A percentile compares a stretch with the other conserved stretches of the same genome.
These are phyloP conservation scores for Asbolus verrucosus DNA, from an alignment of 1,140 invertebrate genomes.

Conservation along the genomic window DNA sequence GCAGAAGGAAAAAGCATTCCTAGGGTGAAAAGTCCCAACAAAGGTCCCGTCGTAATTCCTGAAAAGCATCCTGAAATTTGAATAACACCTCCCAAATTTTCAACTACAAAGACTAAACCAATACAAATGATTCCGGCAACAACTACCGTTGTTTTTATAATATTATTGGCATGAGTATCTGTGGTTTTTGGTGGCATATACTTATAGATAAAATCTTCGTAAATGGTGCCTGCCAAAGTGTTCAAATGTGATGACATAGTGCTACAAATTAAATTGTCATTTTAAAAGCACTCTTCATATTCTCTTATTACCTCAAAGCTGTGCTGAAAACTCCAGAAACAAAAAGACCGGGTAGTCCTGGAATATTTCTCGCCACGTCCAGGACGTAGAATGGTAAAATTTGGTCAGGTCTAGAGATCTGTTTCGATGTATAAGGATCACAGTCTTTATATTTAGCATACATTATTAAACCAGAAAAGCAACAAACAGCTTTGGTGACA, in stretches of 20 bases:
- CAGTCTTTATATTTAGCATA: no score
- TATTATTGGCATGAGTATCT: no score
- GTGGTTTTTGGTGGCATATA: constrained; percentile 57
- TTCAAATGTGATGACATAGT: constrained; percentile 66
- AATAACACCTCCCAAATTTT: constrained; percentile 62
- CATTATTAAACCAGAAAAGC: no score
- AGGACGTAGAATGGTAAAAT: no score
- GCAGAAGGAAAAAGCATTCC: constrained; percentile 42
- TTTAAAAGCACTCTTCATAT: background rate
- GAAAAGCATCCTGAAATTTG: constrained; percentile 66
- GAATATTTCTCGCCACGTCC: no score
- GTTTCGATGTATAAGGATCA: no score
- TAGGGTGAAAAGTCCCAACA: no score
- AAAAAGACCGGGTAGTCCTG: no score
- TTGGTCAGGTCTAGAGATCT: no score
- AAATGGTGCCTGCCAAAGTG: no score
- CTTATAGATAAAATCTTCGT: constrained; percentile 68
- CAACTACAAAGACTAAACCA: constrained; percentile 66
- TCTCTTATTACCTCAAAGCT: constrained; percentile 68
- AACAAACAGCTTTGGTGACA: background rate
- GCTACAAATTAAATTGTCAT: constrained; percentile 15
- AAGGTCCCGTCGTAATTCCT: no score
- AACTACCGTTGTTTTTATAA: constrained; percentile 58
- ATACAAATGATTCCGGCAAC: constrained; percentile 66
- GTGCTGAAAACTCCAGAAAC: constrained; percentile 76